phyloP scores from a whole-genome alignment of 2,888 invertebrate species.

The Mycalesis mineus region DNA sequence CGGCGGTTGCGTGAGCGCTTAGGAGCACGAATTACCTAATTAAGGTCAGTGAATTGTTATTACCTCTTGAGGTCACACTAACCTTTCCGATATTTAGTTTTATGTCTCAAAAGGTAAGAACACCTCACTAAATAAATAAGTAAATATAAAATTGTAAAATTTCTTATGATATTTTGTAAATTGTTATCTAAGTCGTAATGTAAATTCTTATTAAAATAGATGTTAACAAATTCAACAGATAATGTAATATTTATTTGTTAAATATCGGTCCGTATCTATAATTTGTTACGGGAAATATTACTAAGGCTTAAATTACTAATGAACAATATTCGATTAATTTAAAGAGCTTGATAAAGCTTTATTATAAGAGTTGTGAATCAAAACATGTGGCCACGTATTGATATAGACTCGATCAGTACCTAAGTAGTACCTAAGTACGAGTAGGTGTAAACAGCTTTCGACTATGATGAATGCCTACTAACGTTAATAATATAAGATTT shows the following conservation, averaged over 20 bases:
- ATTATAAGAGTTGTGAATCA: slow-evolving; percentile 77
- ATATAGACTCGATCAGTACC: slow-evolving; percentile 59
- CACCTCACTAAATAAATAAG: neutral
- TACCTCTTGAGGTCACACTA: neutral
- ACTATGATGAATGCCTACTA: slow-evolving; percentile 11
- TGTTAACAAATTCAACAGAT: slow-evolving; percentile 8
- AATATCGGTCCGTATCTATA: slow-evolving; percentile 28
- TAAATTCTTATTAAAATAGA: slow-evolving; percentile 35
- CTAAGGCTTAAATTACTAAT: slow-evolving; percentile 27
- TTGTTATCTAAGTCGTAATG: neutral
- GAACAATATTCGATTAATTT: slow-evolving; percentile 59
- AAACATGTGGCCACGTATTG: slow-evolving; percentile 72
- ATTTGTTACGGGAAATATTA: slow-evolving; percentile 38
- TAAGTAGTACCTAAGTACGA: neutral
- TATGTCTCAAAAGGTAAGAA: neutral
- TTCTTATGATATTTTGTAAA: slow-evolving; percentile 12
- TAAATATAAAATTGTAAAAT: slow-evolving; percentile 9
- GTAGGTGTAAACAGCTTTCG: slow-evolving; percentile 52
- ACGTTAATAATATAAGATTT: neutral
- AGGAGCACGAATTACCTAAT: neutral
- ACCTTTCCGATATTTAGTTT: neutral
- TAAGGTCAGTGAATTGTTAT: neutral
- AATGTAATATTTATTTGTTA: slow-evolving; percentile 10
- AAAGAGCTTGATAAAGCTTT: slow-evolving; percentile 77
- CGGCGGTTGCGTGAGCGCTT: neutral